A percentile compares a stretch with the other conserved stretches of the same genome.
phyloP scores from a whole-genome alignment of 2,888 invertebrate species.

The Xylocampa areola region DNA sequence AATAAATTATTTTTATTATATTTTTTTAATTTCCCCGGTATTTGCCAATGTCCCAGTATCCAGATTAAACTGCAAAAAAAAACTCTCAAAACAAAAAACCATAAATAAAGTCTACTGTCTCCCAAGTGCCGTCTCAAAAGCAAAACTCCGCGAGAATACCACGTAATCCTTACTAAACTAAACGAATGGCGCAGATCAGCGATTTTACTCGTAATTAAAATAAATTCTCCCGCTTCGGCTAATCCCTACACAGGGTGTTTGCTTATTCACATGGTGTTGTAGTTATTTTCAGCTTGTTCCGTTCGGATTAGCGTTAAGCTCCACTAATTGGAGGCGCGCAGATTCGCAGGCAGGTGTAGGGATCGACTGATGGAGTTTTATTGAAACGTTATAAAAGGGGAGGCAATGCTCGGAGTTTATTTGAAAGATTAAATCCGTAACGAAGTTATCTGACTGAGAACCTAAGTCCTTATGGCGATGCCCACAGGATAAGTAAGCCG shows the following conservation, averaged over 20 bases:
- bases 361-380: constrained; percentile 42
- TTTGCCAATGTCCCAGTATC: too few relatives aligned
- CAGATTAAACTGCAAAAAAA: too few relatives aligned
- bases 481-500: too few relatives aligned
- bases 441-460: too few relatives aligned
- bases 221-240: constrained; percentile 66
- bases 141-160: constrained; percentile 27
- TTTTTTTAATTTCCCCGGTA: too few relatives aligned
- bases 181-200: constrained; percentile 47
- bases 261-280: constrained; percentile 76
- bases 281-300: constrained; percentile 80
- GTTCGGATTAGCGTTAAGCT: constrained; percentile 77
- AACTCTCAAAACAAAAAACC: neutral
- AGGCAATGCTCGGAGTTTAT: too few relatives aligned
- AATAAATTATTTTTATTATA: too few relatives aligned
- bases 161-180: constrained; percentile 50
- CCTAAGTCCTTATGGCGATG: too few relatives aligned
- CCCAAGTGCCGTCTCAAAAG: constrained; percentile 2
- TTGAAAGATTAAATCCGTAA: too few relatives aligned
- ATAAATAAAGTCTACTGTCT: constrained; percentile 40
- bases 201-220: constrained; percentile 70
- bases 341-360: constrained; percentile 62
- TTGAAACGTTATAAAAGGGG: constrained; percentile 11
- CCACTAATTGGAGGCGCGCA: constrained; percentile 79
- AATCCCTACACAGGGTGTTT: constrained; percentile 66